Conservation (phyloP, 2,797 vertebrate genomes). For the Phrynocephalus vlangalii region DNA sequence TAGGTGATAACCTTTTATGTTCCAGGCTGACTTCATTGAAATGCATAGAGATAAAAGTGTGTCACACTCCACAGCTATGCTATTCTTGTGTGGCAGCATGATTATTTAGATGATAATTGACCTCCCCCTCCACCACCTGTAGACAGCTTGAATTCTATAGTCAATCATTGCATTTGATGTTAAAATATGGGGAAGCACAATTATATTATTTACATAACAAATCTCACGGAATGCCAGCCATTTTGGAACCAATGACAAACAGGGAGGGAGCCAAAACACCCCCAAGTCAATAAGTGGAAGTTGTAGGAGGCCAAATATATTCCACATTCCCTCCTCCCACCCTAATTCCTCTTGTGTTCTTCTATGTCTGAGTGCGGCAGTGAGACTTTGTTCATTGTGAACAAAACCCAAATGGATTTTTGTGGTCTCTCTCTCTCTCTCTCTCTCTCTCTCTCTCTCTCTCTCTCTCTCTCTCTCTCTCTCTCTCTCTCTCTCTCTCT, state of each 20-base stretch:
- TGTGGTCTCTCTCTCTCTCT: conserved; percentile 51
- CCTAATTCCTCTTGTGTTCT: conserved; percentile 41
- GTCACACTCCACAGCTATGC: conserved; percentile 94
- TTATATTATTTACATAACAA: conserved; percentile 99
- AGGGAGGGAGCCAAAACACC: conserved; percentile 72
- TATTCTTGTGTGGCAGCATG: conserved; percentile 89
- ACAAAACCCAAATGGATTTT: conserved; percentile 36
- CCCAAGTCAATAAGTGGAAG: conserved; percentile 88
- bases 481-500: conserved; percentile 15
- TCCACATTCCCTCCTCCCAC: conserved; percentile 57
- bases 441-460: conserved; percentile 13
- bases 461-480: too few species aligned
- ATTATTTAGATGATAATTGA: conserved; percentile 99
- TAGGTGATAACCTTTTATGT: conserved; percentile 99
- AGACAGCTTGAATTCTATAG: conserved; percentile 94
- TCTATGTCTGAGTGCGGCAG: conserved; percentile 61
- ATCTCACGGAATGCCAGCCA: conserved; percentile 96
- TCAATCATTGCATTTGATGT: conserved; percentile 97
- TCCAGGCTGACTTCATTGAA: conserved; percentile 99
- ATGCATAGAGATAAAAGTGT: conserved; percentile 99
- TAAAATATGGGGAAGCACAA: conserved; percentile 94
- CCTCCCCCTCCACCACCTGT: conserved; percentile 89
- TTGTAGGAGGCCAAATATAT: conserved; percentile 85
- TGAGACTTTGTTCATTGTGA: conserved; percentile 27
- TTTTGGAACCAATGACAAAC: conserved; percentile 85